These are phyloP conservation scores for Mythimna loreyi DNA, from an alignment of 2,888 invertebrate genomes.

Conservation along the genomic window DNA sequence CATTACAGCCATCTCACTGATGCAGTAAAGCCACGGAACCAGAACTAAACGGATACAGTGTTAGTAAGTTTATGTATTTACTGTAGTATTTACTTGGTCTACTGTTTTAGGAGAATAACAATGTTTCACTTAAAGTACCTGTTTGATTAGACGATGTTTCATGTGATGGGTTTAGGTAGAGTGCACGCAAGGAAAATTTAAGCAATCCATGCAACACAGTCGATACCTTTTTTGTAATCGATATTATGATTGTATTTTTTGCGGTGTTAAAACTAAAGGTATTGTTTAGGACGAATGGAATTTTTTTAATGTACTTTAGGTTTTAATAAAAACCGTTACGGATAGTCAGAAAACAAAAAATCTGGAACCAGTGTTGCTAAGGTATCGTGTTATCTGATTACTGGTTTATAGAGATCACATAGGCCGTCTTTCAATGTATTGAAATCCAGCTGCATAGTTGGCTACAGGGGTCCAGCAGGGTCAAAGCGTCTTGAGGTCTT, in stretches of 20 bases:
- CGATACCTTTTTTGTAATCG: no score
- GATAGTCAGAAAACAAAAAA: no score
- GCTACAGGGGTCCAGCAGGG: no score
- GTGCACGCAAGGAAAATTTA: neutral
- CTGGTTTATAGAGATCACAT: no score
- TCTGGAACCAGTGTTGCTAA: no score
- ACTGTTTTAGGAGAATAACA: neutral
- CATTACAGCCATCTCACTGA: conserved; percentile 14
- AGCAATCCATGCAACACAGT: no score
- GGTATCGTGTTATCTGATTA: no score
- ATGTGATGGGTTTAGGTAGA: neutral
- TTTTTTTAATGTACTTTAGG: no score
- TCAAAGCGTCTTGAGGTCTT: no score
- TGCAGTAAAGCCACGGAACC: conserved; percentile 12
- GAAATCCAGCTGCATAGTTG: no score
- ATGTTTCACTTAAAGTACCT: neutral
- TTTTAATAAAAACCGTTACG: no score
- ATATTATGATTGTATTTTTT: neutral
- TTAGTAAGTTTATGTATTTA: conserved; percentile 20
- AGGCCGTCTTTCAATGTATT: no score
- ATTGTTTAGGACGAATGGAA: neutral
- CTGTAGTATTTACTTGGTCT: conserved; percentile 17
- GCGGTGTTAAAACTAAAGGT: neutral
- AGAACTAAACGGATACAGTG: conserved; percentile 15
- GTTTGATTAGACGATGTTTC: neutral